These are phyloP conservation scores for Hemistola chrysoprasaria DNA, from an alignment of 2,888 invertebrate genomes.

Conservation along the genomic window DNA sequence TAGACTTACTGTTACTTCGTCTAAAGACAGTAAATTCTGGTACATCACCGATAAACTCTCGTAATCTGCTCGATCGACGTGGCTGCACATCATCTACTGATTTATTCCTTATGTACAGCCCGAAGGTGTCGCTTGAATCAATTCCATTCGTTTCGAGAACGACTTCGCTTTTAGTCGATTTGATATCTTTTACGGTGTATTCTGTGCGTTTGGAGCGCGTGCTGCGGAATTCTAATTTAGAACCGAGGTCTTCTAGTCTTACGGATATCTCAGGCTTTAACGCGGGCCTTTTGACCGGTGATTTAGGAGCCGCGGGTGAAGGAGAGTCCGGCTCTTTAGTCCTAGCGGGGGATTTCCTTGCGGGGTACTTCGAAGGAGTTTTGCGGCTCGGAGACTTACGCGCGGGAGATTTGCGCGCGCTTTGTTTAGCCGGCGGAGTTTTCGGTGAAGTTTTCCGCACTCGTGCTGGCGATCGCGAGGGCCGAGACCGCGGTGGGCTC, in stretches of 20 bases:
- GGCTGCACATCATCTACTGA: slow-evolving; percentile 54
- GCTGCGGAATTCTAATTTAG: slow-evolving; percentile 50
- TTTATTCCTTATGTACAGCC: slow-evolving; percentile 46
- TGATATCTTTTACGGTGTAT: slow-evolving; percentile 60
- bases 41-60: slow-evolving; percentile 49
- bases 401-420: slow-evolving; percentile 76
- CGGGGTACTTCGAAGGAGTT: slow-evolving; percentile 61
- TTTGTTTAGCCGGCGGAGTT: slow-evolving; percentile 54
- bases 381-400: slow-evolving; percentile 76
- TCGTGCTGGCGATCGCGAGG: slow-evolving; percentile 73
- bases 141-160: slow-evolving; percentile 57
- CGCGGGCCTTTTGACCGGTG: slow-evolving; percentile 59
- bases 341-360: slow-evolving; percentile 70
- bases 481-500: slow-evolving; percentile 63
- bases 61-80: slow-evolving; percentile 60
- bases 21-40: slow-evolving; percentile 57
- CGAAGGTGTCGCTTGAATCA: slow-evolving; percentile 45
- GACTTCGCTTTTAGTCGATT: slow-evolving; percentile 40
- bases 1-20: slow-evolving; percentile 61
- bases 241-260: slow-evolving; percentile 46
- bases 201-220: slow-evolving; percentile 60
- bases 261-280: slow-evolving; percentile 50
- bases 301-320: slow-evolving; percentile 43
- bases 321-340: slow-evolving; percentile 44
- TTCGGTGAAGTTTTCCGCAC: slow-evolving; percentile 64